Conservation (phyloP, 2,797 vertebrate species). For the Poecilia gillii region DNA sequence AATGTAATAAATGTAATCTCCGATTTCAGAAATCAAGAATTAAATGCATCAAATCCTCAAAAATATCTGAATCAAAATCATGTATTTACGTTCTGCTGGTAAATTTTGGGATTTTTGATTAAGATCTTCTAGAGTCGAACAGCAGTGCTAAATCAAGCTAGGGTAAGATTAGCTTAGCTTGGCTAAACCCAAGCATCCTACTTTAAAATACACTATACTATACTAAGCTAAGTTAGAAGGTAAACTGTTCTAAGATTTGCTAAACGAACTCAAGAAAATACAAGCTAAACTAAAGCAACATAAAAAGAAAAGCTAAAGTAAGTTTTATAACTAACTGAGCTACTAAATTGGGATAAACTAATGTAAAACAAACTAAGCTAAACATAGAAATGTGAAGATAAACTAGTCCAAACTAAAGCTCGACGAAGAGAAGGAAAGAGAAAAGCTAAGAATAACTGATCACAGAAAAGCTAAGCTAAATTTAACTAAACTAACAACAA, state of each 20-base stretch:
- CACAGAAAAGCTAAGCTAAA: too few species aligned
- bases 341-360: background rate
- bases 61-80: background rate
- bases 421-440: background rate
- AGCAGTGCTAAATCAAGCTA: too few species aligned
- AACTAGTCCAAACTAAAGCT: background rate
- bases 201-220: too few species aligned
- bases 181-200: too few species aligned
- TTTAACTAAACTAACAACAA: too few species aligned
- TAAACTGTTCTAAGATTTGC: background rate
- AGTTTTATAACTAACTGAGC: background rate
- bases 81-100: background rate
- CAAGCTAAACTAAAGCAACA: background rate
- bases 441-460: background rate
- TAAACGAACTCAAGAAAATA: background rate
- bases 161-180: too few species aligned
- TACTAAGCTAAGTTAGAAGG: too few species aligned
- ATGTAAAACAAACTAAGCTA: background rate
- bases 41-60: background rate
- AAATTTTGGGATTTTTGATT: background rate
- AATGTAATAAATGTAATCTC: background rate
- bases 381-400: background rate
- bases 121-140: background rate
- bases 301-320: background rate
- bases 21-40: background rate